Base-by-base conservation (phyloP, 2,113 vertebrate species). In the Chlorodrepanis virens region DNA sequence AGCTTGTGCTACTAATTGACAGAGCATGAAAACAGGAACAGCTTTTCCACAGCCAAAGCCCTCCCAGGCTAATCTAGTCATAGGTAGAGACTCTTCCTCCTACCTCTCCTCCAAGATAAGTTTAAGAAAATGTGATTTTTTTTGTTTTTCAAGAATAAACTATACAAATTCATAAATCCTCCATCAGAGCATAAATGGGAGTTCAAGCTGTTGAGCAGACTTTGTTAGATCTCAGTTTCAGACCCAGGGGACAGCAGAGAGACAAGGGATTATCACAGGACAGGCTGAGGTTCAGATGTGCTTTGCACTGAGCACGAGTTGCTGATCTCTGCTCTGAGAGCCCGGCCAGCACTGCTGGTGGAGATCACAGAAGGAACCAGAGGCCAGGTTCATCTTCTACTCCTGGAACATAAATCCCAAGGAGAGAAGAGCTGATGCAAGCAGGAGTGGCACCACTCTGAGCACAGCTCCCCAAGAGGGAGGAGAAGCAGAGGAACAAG, bases 301-400 rank as follows among this genome's bases (percentile, higher is more conserved):
- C 45, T 77, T 13, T 56, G 60, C 70, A 65, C 33, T 22, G 35
- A 35, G 35, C 35, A 7, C 35, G 7, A 35, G 35, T 35, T 35
- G 35, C 35, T 35, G 5, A 45, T 17, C 49, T n/a, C 31, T 71
- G n/a, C 54, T 40, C 59, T 42, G n/a, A 0, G 1, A 80, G 37
- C 31, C 42, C 1, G 0, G 33, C 35, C 72, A 61, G 45, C 25
- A 29, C 7, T 4, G 28, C 10, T 1, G 2, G 18, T 4, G 57
- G 37, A 37, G 20, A 70, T 6, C 40, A 75, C 42, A 47, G 22
- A 25, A 29, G 25, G 23, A 14, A 14, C 11, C 35, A 60, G 79
- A 40, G 21, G 15, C 14, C 29, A 53, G 12, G 0, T 9, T 33
- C 47, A 53, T 25, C 50, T 68, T n/a, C 49, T 54, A 5, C 28